Evolutionary conservation across 2,113 vertebrate genomes (phyloP).

Genomic region (Sinocyclocheilus anophthalmus): DNA sequence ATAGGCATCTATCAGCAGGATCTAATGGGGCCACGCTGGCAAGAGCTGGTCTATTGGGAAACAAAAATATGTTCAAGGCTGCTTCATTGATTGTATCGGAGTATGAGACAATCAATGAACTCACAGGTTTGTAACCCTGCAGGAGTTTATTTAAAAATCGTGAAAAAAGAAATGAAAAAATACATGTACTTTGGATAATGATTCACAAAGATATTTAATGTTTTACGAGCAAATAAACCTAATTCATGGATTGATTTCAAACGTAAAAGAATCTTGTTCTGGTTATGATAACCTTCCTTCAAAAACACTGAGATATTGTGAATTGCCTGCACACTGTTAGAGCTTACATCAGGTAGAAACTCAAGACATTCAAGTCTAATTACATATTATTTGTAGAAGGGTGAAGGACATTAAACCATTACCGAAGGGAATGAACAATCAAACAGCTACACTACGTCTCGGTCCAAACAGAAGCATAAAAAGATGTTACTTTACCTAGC

Average conservation of each 20-base stretch:
- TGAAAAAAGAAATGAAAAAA: neutral
- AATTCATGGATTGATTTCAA: neutral
- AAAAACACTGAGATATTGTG: neutral
- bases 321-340: neutral
- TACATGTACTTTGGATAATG: neutral
- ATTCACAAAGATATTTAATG: neutral
- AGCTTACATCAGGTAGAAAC: neutral
- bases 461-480: neutral
- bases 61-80: neutral
- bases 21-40: neutral
- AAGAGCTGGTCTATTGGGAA: neutral
- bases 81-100: neutral
- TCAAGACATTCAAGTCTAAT: neutral
- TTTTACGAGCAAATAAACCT: neutral
- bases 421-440: neutral
- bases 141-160: neutral
- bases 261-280: neutral
- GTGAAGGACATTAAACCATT: neutral
- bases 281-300: neutral
- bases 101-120: neutral
- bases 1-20: neutral
- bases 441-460: neutral
- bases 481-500: neutral
- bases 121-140: neutral
- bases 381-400: neutral